Conservation (phyloP, 2,797 vertebrate species). For the Dermochelys coriacea region DNA sequence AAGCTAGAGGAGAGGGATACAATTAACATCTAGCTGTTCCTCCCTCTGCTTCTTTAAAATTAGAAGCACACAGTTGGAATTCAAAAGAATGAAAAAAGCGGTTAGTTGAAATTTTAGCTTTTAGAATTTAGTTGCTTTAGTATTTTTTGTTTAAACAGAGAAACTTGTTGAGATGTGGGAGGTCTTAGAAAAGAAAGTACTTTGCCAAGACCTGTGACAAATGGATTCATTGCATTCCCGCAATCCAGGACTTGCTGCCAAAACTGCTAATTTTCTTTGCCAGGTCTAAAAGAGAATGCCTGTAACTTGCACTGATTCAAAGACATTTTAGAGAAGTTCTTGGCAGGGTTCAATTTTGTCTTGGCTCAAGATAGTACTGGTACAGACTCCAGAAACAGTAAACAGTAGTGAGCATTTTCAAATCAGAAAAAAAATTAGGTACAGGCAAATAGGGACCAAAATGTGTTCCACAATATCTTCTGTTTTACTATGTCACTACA, state of each 20-base stretch:
- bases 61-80: slow-evolving; percentile 8
- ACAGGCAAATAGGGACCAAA: slow-evolving; percentile 5
- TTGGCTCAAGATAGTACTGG: not conserved
- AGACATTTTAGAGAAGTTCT: not conserved
- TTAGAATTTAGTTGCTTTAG: slow-evolving; percentile 34
- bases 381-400: slow-evolving; percentile 6
- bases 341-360: not conserved
- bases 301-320: slow-evolving; percentile 30
- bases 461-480: not conserved
- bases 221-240: slow-evolving; percentile 43
- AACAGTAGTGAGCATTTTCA: slow-evolving; percentile 23
- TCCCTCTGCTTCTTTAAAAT: slow-evolving; percentile 1
- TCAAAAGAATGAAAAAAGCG: not conserved
- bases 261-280: slow-evolving; percentile 42
- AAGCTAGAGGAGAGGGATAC: not conserved
- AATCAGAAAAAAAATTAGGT: slow-evolving; percentile 6
- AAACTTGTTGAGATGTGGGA: not conserved
- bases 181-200: slow-evolving; percentile 34
- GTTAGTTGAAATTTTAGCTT: slow-evolving; percentile 23
- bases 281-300: slow-evolving; percentile 36
- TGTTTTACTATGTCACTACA: not conserved
- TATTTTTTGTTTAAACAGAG: not conserved
- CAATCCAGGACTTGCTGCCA: slow-evolving; percentile 3
- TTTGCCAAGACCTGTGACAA: slow-evolving; percentile 49
- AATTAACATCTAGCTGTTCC: slow-evolving; percentile 1